Evolutionary conservation across 2,797 vertebrate genomes (phyloP), one percentile per base, ranked within the genome.

Genomic region (Melopsittacus undulatus): DNA sequence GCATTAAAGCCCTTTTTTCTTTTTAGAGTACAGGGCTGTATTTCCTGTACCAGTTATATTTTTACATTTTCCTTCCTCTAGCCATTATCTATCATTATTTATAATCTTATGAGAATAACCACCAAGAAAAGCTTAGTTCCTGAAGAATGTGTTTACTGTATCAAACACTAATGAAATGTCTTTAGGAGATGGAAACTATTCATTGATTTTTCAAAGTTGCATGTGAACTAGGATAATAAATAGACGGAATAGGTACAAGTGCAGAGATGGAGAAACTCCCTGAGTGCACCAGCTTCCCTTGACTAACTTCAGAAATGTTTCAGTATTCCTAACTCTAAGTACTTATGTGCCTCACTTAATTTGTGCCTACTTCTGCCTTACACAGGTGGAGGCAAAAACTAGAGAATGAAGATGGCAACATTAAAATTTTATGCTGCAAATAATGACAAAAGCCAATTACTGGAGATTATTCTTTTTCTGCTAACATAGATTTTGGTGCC

Each of bases 181-280:
- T 95, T 87, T 59, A 62, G 43, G 40, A 23, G 72, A 91, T 59
- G 54, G 64, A 81, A 91, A 91, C 72, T 21, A n/a, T 45, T 92
- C 32, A 82, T 68, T 90, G 91, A 81, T 87, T 89, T 92, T 92
- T 95, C 61, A 54, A 89, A 95, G 82, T 29, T 81, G 52, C 40
- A 36, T 32, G 30, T 64, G 59, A 95, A 89, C 34, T 32, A 57
- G 45, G 54, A 75, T 92, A 93, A 87, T 67, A 93, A 69, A 92
- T 11, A 82, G 61, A 72, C 68, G 15, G 13, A 83, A 89, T 7
- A 90, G 24, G 48, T 72, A 36, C 29, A 83, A 80, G 23, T 20
- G 30, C 5, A 72, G 21, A 79, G 48, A 27, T 63, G 69, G 45
- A 83, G 27, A 87, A 93, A 72, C 2, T 52, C 30, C 48, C 27